A percentile compares a stretch with the other conserved stretches of the same genome.
These are phyloP conservation scores for Meles meles DNA, from an alignment of 2,113 vertebrate species.

Conservation along the genomic window DNA sequence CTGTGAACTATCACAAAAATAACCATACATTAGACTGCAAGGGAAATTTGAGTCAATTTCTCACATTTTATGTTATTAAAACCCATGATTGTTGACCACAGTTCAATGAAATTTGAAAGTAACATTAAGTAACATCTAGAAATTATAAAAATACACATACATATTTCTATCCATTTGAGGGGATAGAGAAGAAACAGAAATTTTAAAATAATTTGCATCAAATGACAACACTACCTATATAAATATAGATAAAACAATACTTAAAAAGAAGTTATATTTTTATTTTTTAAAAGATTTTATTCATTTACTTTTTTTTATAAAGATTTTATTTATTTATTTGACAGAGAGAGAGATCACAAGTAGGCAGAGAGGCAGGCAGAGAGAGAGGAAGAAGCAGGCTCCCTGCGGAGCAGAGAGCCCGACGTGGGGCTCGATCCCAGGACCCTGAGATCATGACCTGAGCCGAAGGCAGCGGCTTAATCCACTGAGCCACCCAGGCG, in stretches of 20 bases:
- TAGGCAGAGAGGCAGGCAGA: no score
- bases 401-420: no score
- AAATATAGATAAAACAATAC: background rate
- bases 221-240: background rate
- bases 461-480: no score
- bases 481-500: no score
- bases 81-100: background rate
- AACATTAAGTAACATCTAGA: background rate
- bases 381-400: no score
- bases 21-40: background rate
- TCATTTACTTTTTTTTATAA: background rate
- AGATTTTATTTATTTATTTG: background rate
- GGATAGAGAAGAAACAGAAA: background rate
- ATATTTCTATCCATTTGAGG: background rate
- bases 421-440: no score
- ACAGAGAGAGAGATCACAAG: no score
- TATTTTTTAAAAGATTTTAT: background rate
- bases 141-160: background rate
- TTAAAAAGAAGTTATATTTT: background rate
- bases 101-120: background rate
- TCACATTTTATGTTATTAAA: background rate
- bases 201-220: background rate
- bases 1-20: background rate
- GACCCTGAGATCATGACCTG: no score
- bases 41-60: background rate